phyloP scores from a whole-genome alignment of 2,113 vertebrate species.

The Macaca fascicularis region DNA sequence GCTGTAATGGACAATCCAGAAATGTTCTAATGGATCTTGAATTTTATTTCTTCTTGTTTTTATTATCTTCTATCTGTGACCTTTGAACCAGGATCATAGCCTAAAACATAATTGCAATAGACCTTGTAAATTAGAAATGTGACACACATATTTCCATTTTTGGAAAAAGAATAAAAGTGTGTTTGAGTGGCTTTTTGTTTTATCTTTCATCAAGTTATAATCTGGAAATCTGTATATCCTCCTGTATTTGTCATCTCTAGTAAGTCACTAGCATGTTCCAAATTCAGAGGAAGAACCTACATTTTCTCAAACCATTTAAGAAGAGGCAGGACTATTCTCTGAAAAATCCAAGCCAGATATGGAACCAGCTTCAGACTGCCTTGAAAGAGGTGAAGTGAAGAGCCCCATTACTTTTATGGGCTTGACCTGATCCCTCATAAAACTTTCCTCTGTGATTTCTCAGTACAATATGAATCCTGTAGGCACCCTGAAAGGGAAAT shows the following conservation, averaged over 20 bases:
- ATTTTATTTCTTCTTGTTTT: background rate
- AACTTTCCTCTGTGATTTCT: conserved; percentile 47
- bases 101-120: background rate
- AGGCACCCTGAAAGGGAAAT: background rate
- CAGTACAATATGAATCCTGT: background rate
- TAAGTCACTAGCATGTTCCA: background rate
- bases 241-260: background rate
- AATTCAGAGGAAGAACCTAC: background rate
- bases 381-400: background rate
- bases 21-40: background rate
- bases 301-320: background rate
- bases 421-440: conserved; percentile 54
- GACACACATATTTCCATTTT: background rate
- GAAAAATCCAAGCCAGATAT: background rate
- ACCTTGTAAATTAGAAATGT: background rate
- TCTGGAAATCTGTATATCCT: background rate
- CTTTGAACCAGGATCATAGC: background rate
- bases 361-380: background rate
- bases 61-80: background rate
- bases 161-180: background rate
- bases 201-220: background rate
- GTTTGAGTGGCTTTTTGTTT: background rate
- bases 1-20: background rate
- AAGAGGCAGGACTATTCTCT: background rate
- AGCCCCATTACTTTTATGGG: conserved; percentile 27